Evolutionary conservation across 2,113 vertebrate genomes (phyloP).

Genomic region (Cisticola juncidis): DNA sequence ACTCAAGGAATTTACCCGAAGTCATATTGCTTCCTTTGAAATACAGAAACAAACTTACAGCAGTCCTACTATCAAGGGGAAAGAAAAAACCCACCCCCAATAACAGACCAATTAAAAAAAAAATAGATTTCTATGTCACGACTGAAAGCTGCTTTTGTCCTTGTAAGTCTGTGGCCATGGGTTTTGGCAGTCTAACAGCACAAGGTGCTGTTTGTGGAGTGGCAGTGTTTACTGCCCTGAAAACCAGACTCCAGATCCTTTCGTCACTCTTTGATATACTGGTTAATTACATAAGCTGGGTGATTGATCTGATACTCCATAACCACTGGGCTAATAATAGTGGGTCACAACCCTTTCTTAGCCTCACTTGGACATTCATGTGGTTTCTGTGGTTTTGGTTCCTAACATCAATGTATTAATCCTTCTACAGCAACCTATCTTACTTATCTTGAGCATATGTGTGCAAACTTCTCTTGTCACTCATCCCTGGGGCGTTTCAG

Average conservation of each 20-base stretch:
- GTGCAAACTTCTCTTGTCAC: neutral
- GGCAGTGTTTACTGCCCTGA: neutral
- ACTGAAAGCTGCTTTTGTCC: neutral
- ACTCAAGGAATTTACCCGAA: neutral
- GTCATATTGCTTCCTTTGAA: neutral
- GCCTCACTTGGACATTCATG: neutral
- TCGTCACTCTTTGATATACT: neutral
- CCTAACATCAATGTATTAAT: neutral
- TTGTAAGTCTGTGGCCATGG: neutral
- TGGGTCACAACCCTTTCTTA: neutral
- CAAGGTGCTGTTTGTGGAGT: neutral
- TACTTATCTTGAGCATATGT: neutral
- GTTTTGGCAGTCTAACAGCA: neutral
- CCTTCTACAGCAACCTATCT: neutral
- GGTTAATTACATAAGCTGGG: neutral
- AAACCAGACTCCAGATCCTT: neutral
- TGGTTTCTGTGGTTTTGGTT: neutral
- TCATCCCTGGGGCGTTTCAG: neutral
- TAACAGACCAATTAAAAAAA: neutral
- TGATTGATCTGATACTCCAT: neutral
- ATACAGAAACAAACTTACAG: neutral
- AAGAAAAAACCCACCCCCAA: neutral
- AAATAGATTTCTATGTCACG: fast-evolving
- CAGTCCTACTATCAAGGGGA: neutral
- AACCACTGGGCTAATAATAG: neutral